phyloP scores from a whole-genome alignment of 2,888 invertebrate species.

The Hofmannophila pseudospretella region DNA sequence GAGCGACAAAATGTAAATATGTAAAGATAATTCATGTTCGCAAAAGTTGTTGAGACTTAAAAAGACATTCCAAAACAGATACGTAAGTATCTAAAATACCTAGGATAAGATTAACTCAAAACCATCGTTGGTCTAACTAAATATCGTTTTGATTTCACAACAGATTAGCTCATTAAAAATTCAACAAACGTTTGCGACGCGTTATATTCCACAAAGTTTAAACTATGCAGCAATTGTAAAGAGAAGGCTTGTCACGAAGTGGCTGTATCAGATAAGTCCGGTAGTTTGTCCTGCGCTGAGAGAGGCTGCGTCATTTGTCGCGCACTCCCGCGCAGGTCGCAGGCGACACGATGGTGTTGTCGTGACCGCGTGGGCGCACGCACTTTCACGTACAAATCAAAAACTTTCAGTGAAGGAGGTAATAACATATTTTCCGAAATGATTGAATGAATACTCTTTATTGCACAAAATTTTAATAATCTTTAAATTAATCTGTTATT shows the following conservation, averaged over 20 bases:
- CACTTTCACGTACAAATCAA: slow-evolving; percentile 27
- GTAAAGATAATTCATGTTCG: too few species aligned
- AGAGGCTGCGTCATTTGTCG: slow-evolving; percentile 63
- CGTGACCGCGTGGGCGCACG: slow-evolving; percentile 63
- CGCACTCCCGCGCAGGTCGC: slow-evolving; percentile 25
- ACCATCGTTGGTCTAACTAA: not conserved
- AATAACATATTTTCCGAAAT: too few species aligned
- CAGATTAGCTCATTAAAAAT: slow-evolving; percentile 15
- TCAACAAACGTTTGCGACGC: slow-evolving; percentile 9
- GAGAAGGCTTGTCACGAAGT: slow-evolving; percentile 60
- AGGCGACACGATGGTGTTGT: slow-evolving; percentile 21
- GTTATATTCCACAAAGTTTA: slow-evolving; percentile 7
- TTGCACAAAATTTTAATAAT: too few species aligned
- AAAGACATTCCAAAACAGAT: too few species aligned
- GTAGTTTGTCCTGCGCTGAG: slow-evolving; percentile 65
- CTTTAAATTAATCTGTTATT: too few species aligned
- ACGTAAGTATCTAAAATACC: too few species aligned
- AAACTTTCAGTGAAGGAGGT: too few species aligned
- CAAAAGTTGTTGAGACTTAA: too few species aligned
- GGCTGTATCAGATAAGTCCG: slow-evolving; percentile 69
- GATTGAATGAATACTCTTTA: too few species aligned
- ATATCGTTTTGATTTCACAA: not conserved
- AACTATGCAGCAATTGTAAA: slow-evolving; percentile 18
- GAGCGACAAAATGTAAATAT: too few species aligned
- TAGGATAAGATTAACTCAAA: too few species aligned